Evolutionary conservation across 1,140 invertebrate genomes (phyloP).

Genomic region (Bombus pascuorum): DNA sequence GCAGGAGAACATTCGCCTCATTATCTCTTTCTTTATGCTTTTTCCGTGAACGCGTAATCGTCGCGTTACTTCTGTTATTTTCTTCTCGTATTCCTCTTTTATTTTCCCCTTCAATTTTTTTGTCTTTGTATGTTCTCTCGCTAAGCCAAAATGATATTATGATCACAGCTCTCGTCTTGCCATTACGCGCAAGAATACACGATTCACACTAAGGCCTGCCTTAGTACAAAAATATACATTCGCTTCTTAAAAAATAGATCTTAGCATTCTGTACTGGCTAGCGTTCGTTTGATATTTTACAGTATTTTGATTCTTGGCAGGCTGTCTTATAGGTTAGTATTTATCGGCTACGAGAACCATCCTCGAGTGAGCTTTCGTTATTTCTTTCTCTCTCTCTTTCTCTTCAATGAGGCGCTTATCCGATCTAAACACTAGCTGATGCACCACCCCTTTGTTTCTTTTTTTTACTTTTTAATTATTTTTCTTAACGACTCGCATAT

Average conservation of each 20-base stretch:
- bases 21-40: conserved; percentile 26
- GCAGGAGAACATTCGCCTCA: conserved; percentile 31
- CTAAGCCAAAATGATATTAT: conserved; percentile 54
- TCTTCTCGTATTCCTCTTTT: conserved; percentile 49
- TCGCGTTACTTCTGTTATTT: conserved; percentile 8
- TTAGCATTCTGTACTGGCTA: conserved; percentile 77
- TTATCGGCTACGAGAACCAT: conserved; percentile 66
- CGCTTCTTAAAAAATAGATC: conserved; percentile 83
- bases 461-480: conserved; percentile 2
- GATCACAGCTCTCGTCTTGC: conserved; percentile 62
- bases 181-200: conserved; percentile 60
- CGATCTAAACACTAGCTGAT: conserved; percentile 74
- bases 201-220: conserved; percentile 81
- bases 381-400: neutral
- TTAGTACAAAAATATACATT: conserved; percentile 83
- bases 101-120: conserved; percentile 18
- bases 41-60: conserved; percentile 8
- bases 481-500: conserved; percentile 54
- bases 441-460: conserved; percentile 65
- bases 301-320: conserved; percentile 74
- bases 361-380: conserved; percentile 70
- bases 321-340: conserved; percentile 67
- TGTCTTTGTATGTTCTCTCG: conserved; percentile 53
- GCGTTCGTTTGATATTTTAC: conserved; percentile 67
- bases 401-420: conserved; percentile 56